phyloP scores from a whole-genome alignment of 2,888 invertebrate species.

The Acleris literana region DNA sequence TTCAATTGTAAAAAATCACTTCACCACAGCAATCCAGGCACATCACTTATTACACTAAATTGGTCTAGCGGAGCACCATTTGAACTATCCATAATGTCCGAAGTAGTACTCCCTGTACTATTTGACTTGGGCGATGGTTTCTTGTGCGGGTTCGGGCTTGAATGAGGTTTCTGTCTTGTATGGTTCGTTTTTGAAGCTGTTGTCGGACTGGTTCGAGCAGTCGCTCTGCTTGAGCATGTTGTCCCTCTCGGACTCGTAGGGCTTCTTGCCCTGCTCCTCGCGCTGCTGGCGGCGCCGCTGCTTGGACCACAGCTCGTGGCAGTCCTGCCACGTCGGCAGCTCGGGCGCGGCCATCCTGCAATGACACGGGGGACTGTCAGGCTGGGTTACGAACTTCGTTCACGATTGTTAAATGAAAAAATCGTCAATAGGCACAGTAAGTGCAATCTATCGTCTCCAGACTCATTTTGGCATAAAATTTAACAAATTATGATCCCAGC shows the following conservation, averaged over 20 bases:
- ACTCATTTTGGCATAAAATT: too few species aligned
- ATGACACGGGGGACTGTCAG: constrained; percentile 6
- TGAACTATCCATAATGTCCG: constrained; percentile 48
- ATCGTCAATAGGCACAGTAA: too few species aligned
- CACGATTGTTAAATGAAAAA: too few species aligned
- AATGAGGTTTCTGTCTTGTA: constrained; percentile 59
- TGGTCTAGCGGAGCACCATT: constrained; percentile 46
- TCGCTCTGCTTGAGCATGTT: constrained; percentile 51
- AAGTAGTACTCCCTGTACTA: constrained; percentile 63
- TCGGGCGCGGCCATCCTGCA: constrained; percentile 91
- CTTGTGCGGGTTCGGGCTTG: constrained; percentile 61
- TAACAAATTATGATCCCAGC: too few species aligned
- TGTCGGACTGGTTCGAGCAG: constrained; percentile 54
- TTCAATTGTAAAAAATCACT: constrained; percentile 38
- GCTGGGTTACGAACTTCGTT: too few species aligned
- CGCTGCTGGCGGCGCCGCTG: constrained; percentile 93
- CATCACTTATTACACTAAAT: constrained; percentile 36
- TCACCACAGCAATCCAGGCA: constrained; percentile 1
- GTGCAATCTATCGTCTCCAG: too few species aligned
- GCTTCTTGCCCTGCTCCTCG: constrained; percentile 78
- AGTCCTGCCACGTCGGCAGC: constrained; percentile 98
- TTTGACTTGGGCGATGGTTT: constrained; percentile 70
- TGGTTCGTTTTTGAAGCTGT: constrained; percentile 58
- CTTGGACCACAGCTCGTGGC: constrained; percentile 99
- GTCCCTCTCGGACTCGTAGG: constrained; percentile 46